Percentiles rank a stretch among this genome's conserved stretches.
Evolutionary conservation across 92 coral and sea anemone genomes (phyloP).

Genomic region (Paragorgia papillata): DNA sequence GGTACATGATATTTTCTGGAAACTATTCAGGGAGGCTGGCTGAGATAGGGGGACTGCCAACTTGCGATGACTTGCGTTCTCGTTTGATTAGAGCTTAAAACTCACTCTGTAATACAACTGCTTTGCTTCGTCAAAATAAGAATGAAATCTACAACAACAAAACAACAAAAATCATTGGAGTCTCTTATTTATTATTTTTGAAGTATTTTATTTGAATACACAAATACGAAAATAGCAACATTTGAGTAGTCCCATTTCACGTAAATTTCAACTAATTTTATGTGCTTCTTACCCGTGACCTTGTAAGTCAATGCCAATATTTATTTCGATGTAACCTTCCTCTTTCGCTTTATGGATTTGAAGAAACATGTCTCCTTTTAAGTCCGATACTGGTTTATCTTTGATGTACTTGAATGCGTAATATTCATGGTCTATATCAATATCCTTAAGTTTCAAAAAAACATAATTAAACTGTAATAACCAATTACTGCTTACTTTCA

Average conservation of each 20-base stretch:
- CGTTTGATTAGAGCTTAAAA: constrained; percentile 1
- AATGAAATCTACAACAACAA: constrained; percentile 59
- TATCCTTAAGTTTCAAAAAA: constrained; percentile 64
- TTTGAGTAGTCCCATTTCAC: background rate
- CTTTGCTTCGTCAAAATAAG: constrained; percentile 93
- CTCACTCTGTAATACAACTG: constrained; percentile 94
- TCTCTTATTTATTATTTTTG: background rate
- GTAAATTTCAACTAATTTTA: background rate
- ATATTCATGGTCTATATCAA: constrained; percentile 88
- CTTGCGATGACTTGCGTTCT: too few relatives aligned
- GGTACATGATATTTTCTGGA: too few relatives aligned
- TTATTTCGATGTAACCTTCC: constrained; percentile 76
- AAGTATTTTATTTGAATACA: too few relatives aligned
- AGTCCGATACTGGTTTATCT: constrained; percentile 82
- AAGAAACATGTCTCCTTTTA: constrained; percentile 92
- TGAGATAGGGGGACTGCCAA: too few relatives aligned
- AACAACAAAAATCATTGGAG: background rate
- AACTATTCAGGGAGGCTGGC: too few relatives aligned
- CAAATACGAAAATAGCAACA: too few relatives aligned
- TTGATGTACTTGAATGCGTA: constrained; percentile 82
- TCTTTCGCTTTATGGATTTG: constrained; percentile 82
- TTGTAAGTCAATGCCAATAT: constrained; percentile 79
- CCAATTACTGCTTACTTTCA: too few relatives aligned
- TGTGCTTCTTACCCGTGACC: constrained; percentile 44
- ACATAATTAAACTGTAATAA: background rate